A percentile compares a stretch with the other conserved stretches of the same genome.
phyloP scores from a whole-genome alignment of 1,140 invertebrate genomes.

The Babylonia areolata region DNA sequence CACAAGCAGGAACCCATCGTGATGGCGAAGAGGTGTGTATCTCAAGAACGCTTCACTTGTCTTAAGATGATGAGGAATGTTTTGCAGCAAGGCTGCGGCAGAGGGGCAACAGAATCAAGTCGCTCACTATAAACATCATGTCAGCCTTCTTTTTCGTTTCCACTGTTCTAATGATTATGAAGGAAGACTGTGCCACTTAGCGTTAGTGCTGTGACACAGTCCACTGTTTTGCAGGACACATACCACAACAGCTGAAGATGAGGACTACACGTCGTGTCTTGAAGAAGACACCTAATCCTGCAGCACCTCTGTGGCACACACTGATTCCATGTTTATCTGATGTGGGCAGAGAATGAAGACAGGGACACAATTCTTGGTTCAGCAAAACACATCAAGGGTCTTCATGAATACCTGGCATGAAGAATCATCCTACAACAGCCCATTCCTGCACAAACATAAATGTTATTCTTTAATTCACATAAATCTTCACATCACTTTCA shows the following conservation, averaged over 20 bases:
- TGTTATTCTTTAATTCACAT: too few relatives aligned
- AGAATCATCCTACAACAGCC: too few relatives aligned
- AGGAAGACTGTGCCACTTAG: not conserved
- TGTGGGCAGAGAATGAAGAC: too few relatives aligned
- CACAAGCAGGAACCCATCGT: constrained; percentile 32
- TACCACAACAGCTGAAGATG: too few relatives aligned
- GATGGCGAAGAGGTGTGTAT: not conserved
- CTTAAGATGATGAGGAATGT: too few relatives aligned
- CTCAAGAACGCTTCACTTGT: not conserved
- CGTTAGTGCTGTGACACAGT: not conserved
- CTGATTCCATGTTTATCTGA: not conserved
- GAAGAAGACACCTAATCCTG: not conserved
- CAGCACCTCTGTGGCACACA: not conserved
- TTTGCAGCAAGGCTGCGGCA: not conserved
- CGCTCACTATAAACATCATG: not conserved
- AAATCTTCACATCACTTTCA: too few relatives aligned
- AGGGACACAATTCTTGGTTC: too few relatives aligned
- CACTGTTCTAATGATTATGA: not conserved
- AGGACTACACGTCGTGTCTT: too few relatives aligned
- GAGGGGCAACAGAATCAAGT: not conserved
- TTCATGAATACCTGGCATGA: too few relatives aligned
- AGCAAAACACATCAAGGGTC: too few relatives aligned
- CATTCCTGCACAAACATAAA: too few relatives aligned
- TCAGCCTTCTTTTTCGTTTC: not conserved
- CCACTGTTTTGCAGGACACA: not conserved